These are phyloP conservation scores for Tringa solitaria DNA, from an alignment of 2,113 vertebrate species.

Conservation along the genomic window DNA sequence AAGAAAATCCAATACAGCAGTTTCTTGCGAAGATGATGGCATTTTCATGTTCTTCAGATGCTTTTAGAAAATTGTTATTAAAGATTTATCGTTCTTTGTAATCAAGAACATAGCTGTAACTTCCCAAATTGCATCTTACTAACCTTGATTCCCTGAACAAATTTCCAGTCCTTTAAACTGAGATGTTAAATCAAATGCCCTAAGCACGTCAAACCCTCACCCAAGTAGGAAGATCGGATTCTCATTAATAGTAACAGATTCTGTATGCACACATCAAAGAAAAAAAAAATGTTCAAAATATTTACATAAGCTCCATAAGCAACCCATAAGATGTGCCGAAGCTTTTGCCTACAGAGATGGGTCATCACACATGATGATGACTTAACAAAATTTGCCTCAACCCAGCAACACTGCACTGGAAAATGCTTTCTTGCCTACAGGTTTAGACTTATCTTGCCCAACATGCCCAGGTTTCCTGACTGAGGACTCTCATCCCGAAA, in stretches of 20 bases:
- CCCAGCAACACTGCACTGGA: not conserved
- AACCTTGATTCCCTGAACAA: not conserved
- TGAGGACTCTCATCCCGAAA: not conserved
- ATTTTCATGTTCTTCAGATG: not conserved
- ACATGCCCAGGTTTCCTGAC: rapidly evolving
- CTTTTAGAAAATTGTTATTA: not conserved
- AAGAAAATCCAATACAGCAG: not conserved
- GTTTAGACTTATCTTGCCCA: not conserved
- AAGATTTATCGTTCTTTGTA: not conserved
- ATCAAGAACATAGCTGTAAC: not conserved
- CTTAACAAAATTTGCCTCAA: not conserved
- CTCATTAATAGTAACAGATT: not conserved
- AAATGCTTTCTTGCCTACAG: not conserved
- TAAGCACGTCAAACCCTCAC: not conserved
- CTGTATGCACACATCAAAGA: not conserved
- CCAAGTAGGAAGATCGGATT: not conserved
- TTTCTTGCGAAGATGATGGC: not conserved
- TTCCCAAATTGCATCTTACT: not conserved
- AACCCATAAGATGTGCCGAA: not conserved
- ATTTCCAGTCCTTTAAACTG: not conserved
- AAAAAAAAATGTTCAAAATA: not conserved
- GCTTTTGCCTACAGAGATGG: not conserved
- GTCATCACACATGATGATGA: not conserved
- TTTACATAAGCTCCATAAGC: not conserved
- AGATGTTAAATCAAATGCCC: not conserved